phyloP scores from a whole-genome alignment of 2,888 invertebrate species.

The Hyppa rectilinea region DNA sequence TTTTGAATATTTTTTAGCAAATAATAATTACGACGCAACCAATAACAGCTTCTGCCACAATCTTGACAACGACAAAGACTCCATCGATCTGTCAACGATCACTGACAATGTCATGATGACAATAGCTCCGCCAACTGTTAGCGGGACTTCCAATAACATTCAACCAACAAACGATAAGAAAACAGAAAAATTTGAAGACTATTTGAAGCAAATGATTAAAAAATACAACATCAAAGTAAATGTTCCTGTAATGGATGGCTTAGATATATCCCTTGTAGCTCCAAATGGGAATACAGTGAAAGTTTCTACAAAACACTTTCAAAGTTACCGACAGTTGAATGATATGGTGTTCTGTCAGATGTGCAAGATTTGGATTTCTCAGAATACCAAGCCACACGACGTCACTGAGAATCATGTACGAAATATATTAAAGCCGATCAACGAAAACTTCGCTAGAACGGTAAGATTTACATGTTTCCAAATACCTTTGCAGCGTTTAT shows the following conservation, averaged over 20 bases:
- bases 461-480: slow-evolving; percentile 24
- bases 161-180: background rate
- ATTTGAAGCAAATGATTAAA: slow-evolving; percentile 27
- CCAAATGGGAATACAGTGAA: slow-evolving; percentile 6
- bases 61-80: background rate
- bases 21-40: background rate
- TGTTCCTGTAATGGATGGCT: slow-evolving; percentile 1
- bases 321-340: background rate
- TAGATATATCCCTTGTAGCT: slow-evolving; percentile 9
- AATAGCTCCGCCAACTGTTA: no score
- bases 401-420: slow-evolving; percentile 7
- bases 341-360: slow-evolving; percentile 24
- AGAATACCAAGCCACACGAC: slow-evolving; percentile 6
- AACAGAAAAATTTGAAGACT: background rate
- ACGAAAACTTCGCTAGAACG: slow-evolving; percentile 17
- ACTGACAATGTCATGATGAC: background rate
- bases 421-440: slow-evolving; percentile 30
- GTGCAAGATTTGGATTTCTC: slow-evolving; percentile 13
- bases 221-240: slow-evolving; percentile 10
- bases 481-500: no score
- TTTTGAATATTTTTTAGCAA: background rate
- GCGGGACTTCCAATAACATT: background rate
- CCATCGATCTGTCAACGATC: no score
- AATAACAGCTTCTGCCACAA: background rate
- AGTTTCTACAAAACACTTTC: slow-evolving; percentile 26